These are phyloP conservation scores for Bombus haemorrhoidalis DNA, from an alignment of 1,140 invertebrate species.

Conservation along the genomic window DNA sequence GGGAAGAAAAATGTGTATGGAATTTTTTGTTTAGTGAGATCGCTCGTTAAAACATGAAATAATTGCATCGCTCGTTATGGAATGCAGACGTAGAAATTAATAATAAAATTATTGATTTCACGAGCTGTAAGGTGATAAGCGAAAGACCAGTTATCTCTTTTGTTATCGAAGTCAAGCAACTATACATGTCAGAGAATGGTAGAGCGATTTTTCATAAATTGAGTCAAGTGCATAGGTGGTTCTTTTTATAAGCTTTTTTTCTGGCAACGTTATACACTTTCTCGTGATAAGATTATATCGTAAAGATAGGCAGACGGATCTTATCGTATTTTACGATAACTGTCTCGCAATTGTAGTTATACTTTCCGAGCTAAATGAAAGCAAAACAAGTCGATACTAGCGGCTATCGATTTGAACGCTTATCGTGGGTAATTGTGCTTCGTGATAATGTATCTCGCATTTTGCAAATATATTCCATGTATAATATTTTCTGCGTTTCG, in stretches of 20 bases:
- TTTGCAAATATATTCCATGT: neutral
- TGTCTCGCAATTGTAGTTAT: neutral
- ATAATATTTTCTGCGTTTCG: neutral
- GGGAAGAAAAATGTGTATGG: neutral
- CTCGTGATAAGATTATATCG: neutral
- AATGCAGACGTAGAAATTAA: neutral
- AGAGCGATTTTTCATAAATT: neutral
- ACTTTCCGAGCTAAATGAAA: neutral
- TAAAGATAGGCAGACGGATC: neutral
- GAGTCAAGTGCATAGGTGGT: neutral
- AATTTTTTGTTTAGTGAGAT: neutral
- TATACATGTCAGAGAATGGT: neutral
- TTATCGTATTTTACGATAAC: neutral
- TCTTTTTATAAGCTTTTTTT: neutral
- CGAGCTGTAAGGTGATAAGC: neutral
- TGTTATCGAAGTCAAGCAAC: neutral
- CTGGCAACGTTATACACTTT: neutral
- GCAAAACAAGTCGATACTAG: neutral
- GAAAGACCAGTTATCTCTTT: neutral
- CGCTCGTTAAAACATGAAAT: neutral
- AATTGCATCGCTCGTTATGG: slow-evolving; percentile 6
- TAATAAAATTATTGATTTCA: slow-evolving; percentile 4
- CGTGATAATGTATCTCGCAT: neutral
- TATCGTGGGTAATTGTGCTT: neutral
- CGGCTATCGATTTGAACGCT: neutral